Evolutionary conservation across 2,113 vertebrate species (phyloP).

Genomic region (Theristicus caerulescens): DNA sequence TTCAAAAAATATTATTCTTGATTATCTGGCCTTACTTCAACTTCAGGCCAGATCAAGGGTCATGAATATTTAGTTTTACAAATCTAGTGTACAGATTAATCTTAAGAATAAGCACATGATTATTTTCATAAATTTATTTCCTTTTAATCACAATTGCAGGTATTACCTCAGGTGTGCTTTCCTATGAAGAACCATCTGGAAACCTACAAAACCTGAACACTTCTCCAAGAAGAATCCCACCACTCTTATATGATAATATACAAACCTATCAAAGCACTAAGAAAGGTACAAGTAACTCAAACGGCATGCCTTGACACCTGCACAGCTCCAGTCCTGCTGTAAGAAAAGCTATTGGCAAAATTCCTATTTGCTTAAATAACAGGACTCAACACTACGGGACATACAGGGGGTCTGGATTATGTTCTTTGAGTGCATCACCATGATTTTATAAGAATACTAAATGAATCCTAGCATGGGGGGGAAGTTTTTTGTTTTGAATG

Average conservation of each 20-base stretch:
- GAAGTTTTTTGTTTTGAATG: neutral
- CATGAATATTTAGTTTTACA: neutral
- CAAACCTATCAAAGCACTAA: neutral
- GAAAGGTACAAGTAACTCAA: neutral
- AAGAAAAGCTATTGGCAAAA: neutral
- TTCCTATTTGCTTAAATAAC: neutral
- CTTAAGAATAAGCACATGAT: neutral
- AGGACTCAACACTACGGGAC: neutral
- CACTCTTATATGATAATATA: neutral
- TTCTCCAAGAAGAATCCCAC: neutral
- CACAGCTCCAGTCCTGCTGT: neutral
- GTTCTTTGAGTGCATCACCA: neutral
- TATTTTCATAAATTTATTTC: neutral
- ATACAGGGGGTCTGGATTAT: neutral
- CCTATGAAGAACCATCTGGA: neutral
- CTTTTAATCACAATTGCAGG: neutral
- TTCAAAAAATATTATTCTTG: neutral
- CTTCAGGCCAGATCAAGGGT: neutral
- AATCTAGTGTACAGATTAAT: neutral
- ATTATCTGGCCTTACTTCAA: neutral
- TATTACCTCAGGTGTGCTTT: neutral
- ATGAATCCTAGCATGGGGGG: neutral
- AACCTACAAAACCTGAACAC: neutral
- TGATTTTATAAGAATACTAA: neutral
- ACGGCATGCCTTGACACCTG: neutral